phyloP scores from a whole-genome alignment of 2,888 invertebrate genomes.

The Myathropa florea region DNA sequence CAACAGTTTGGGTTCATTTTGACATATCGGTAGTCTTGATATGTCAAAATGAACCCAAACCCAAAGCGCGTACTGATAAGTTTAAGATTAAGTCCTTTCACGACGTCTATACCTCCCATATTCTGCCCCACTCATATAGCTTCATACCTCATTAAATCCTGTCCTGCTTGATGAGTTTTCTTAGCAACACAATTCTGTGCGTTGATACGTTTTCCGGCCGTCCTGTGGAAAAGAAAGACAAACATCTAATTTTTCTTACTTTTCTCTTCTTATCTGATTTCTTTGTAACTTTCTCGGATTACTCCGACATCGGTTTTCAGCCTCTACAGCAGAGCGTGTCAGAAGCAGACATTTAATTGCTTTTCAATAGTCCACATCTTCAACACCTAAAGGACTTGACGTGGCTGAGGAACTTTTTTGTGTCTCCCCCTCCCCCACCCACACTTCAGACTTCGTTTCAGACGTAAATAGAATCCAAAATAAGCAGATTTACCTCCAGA shows the following conservation, averaged over 20 bases:
- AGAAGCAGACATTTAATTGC: conserved; percentile 51
- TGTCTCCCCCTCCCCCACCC: background rate
- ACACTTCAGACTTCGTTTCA: background rate
- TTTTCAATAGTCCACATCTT: conserved; percentile 52
- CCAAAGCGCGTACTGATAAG: background rate
- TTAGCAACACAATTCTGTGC: conserved; percentile 12
- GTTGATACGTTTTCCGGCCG: conserved; percentile 6
- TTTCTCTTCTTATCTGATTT: background rate
- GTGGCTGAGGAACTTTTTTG: conserved; percentile 18
- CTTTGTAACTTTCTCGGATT: conserved; percentile 29
- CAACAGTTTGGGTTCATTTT: too few species aligned
- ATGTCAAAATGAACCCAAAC: too few species aligned
- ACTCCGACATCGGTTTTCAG: background rate
- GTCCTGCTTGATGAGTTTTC: conserved; percentile 23
- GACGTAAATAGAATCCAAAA: conserved; percentile 37
- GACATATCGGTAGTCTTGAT: too few species aligned
- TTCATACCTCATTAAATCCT: background rate
- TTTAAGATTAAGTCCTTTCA: background rate
- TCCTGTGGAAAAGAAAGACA: background rate
- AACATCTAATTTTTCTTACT: background rate
- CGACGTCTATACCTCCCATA: background rate
- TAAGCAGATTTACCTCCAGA: conserved; percentile 18
- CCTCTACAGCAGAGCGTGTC: conserved; percentile 12
- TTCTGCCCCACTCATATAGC: background rate
- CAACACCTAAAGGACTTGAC: conserved; percentile 21